Percentiles rank a stretch among this genome's conserved stretches.
phyloP scores from a whole-genome alignment of 37 sponge, comb jelly and placozoan genomes.

The Eunapius fragilis region DNA sequence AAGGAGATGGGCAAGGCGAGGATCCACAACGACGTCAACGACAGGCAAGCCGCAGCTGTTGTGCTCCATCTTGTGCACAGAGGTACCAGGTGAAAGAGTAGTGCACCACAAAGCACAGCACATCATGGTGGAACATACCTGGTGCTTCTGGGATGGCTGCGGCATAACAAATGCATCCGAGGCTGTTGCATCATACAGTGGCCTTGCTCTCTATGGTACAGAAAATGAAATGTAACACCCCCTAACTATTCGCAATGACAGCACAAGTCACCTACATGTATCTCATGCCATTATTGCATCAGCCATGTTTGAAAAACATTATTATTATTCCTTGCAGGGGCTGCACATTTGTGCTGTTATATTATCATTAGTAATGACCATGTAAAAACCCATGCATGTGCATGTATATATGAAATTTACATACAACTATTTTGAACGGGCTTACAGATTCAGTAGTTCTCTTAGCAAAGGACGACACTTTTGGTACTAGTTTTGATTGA shows the following conservation, averaged over 20 bases:
- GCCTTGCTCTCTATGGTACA: neutral
- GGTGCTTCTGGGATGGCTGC: slow-evolving; percentile 59
- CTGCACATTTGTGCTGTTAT: too few species aligned
- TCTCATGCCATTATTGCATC: too few species aligned
- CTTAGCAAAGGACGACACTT: neutral
- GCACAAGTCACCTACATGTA: neutral
- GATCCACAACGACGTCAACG: slow-evolving; percentile 92
- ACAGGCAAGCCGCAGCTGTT: slow-evolving; percentile 45
- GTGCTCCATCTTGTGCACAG: slow-evolving; percentile 35
- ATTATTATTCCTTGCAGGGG: too few species aligned
- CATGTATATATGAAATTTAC: neutral
- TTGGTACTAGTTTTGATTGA: neutral
- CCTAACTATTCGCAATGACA: too few species aligned
- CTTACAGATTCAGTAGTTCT: neutral
- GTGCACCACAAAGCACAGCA: too few species aligned
- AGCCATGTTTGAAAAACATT: too few species aligned
- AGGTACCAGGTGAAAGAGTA: too few species aligned
- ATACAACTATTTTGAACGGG: neutral
- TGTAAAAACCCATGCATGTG: too few species aligned
- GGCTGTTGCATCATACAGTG: slow-evolving; percentile 55
- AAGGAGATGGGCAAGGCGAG: slow-evolving; percentile 68
- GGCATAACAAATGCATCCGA: slow-evolving; percentile 78
- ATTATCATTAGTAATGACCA: too few species aligned
- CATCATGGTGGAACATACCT: slow-evolving; percentile 53
- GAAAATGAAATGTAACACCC: neutral